Percentiles rank a stretch among this genome's conserved stretches.
These are phyloP conservation scores for Nudaria mundana DNA, from an alignment of 2,888 invertebrate species.

Conservation along the genomic window DNA sequence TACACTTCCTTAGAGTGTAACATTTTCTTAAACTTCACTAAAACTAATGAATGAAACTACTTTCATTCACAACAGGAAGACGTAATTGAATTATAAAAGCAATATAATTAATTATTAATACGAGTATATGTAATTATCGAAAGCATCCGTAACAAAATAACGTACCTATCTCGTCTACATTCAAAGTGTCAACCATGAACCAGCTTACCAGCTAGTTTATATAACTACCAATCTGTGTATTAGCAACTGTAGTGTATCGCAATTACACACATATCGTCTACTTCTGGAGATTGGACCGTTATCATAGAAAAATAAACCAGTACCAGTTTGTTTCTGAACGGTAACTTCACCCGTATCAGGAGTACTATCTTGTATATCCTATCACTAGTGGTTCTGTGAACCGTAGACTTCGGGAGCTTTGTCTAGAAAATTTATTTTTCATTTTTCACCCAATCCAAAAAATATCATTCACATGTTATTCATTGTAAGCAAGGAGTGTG, in stretches of 20 bases:
- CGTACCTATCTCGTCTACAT: slow-evolving; percentile 15
- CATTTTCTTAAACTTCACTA: slow-evolving; percentile 11
- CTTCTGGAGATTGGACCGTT: slow-evolving; percentile 39
- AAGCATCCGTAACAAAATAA: slow-evolving; percentile 32
- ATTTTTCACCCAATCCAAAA: too few relatives aligned
- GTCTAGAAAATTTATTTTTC: too few relatives aligned
- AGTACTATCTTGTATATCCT: slow-evolving; percentile 20
- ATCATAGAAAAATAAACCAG: slow-evolving; percentile 39
- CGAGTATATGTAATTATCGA: slow-evolving; percentile 25
- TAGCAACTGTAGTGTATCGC: slow-evolving; percentile 38
- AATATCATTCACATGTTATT: too few relatives aligned
- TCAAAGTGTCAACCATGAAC: slow-evolving; percentile 19
- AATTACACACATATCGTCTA: slow-evolving; percentile 24
- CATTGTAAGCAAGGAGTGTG: too few relatives aligned
- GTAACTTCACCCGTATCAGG: slow-evolving; percentile 40
- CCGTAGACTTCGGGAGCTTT: too few relatives aligned
- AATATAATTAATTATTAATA: slow-evolving; percentile 33
- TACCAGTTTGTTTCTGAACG: slow-evolving; percentile 33
- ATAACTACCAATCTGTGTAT: slow-evolving; percentile 27
- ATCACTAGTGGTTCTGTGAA: too few relatives aligned
- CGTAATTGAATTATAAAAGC: slow-evolving; percentile 18
- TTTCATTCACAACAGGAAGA: slow-evolving; percentile 36
- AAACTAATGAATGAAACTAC: slow-evolving; percentile 18
- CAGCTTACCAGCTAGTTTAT: slow-evolving; percentile 34
- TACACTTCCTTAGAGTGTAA: too few relatives aligned